Conservation (phyloP, 2,797 vertebrate species). For the Macropus fuliginosus region DNA sequence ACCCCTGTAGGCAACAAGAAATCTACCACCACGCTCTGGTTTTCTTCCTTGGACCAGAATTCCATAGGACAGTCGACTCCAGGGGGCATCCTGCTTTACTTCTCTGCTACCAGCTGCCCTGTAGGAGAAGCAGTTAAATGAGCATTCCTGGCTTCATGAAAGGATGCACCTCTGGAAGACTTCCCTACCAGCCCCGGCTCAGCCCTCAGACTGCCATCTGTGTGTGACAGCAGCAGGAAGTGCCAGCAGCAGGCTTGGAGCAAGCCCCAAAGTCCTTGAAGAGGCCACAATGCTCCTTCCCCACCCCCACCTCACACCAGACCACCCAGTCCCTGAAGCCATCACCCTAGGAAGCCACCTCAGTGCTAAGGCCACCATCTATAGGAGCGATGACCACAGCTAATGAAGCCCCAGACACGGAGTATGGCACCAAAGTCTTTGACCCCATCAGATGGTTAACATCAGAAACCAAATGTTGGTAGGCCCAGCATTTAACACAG, state of each 20-base stretch:
- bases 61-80: slow-evolving; percentile 96
- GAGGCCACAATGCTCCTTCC: too few relatives aligned
- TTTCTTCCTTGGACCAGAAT: slow-evolving; percentile 95
- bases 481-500: neutral
- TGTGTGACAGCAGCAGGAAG: neutral
- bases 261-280: neutral
- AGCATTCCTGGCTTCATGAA: neutral
- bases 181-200: neutral
- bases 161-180: neutral
- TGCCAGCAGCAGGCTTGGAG: too few relatives aligned
- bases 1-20: slow-evolving; percentile 98
- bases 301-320: neutral
- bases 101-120: slow-evolving; percentile 87
- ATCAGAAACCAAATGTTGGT: neutral
- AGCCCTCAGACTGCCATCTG: neutral
- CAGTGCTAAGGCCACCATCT: neutral
- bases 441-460: neutral
- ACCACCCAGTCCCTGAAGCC: neutral
- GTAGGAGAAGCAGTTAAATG: slow-evolving; percentile 65
- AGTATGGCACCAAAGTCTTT: neutral
- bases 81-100: slow-evolving; percentile 92
- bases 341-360: neutral
- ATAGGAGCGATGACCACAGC: rapidly evolving
- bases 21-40: slow-evolving; percentile 92
- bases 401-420: neutral